phyloP scores from a whole-genome alignment of 2,797 vertebrate species.

The Danio albolineatus region DNA sequence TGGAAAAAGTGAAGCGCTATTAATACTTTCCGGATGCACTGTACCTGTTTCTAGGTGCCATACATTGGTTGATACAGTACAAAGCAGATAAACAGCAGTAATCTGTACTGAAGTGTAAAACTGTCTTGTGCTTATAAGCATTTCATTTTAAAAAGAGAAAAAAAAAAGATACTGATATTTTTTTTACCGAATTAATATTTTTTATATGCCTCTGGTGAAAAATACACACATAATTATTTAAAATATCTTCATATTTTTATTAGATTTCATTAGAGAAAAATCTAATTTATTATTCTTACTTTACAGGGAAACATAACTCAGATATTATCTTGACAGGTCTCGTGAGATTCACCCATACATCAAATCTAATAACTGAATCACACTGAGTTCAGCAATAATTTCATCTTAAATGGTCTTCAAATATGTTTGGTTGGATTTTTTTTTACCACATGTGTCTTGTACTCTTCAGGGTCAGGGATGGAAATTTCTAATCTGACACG shows the following conservation, averaged over 20 bases:
- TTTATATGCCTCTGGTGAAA: no score
- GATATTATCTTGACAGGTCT: neutral
- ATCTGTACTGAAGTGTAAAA: no score
- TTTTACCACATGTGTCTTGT: slow-evolving; percentile 42
- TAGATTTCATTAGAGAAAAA: neutral
- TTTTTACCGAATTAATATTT: no score
- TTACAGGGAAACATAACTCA: neutral
- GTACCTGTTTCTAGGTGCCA: no score
- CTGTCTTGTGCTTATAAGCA: no score
- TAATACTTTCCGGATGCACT: no score
- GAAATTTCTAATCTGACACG: slow-evolving; percentile 56
- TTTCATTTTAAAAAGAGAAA: no score
- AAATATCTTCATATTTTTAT: neutral
- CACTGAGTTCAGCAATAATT: neutral
- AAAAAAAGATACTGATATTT: no score
- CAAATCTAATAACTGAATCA: neutral
- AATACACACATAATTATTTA: no score
- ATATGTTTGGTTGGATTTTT: slow-evolving; percentile 10
- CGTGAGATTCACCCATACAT: neutral
- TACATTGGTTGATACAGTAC: no score
- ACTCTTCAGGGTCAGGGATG: slow-evolving; percentile 43
- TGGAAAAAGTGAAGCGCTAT: no score
- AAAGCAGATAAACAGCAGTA: no score
- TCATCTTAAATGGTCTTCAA: slow-evolving; percentile 1
- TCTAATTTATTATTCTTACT: neutral